Evolutionary conservation across 2,797 vertebrate species (phyloP), one percentile per base, ranked within the genome.

Genomic region (Ibycter americanus): DNA sequence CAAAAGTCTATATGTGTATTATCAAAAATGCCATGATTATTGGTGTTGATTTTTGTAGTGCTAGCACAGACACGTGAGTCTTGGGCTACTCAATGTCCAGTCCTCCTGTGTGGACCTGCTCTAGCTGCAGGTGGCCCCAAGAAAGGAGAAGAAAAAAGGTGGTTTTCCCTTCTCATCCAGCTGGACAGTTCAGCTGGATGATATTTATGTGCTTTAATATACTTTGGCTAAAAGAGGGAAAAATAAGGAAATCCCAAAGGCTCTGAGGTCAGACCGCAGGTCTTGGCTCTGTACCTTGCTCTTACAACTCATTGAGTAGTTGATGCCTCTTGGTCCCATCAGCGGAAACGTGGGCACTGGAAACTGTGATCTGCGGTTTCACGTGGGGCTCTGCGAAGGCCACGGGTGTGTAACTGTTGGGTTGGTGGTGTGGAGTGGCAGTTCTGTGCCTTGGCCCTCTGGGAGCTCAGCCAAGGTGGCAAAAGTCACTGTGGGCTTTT

Each of bases 391-490:
- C 49, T 79, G 66, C 2, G 2, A 21, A 23, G 31, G 56, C 36
- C 25, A 2, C 6, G 11, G 25, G 2, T 2, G 23, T 15, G 5
- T 5, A 4, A 38, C 10, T 1, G 0, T 8, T 9, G 31, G 44
- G 26, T 23, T 40, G 6, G 40, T 13, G 27, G 2, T 31, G 27
- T 56, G 46, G 14, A 29, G 51, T 3, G 42, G 20, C 51, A 38
- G 13, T 22, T 31, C 27, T 44, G 44, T 34, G 15, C 22, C 34
- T 40, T 7, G 8, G 36, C 36, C 72, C 32, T 32, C 32, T 46
- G 38, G 42, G 29, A 87, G 21, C 42, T 42, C 44, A 72, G 54
- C 59, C 55, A 13, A 36, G 11, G 40, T 47, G 86, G 17, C 54
- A 56, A 23, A 67, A 61, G 29, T 26, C n/a, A 31, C 32, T 42